phyloP scores from a whole-genome alignment of 2,797 vertebrate species.

The Holocentrus rufus region DNA sequence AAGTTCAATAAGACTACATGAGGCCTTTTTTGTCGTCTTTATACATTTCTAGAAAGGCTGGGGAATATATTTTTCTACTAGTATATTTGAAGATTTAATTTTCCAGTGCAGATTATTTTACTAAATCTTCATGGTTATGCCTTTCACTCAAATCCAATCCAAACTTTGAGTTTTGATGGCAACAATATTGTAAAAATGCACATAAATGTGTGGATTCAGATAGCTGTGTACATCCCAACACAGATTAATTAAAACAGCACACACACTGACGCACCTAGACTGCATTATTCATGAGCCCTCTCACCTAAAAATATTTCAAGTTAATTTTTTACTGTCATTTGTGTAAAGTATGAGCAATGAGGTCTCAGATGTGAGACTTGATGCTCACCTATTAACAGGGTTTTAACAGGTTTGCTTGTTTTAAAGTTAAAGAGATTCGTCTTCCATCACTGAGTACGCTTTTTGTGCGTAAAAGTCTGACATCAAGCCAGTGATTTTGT shows the following conservation, averaged over 20 bases:
- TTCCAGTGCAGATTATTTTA: neutral
- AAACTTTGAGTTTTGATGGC: neutral
- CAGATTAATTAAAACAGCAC: neutral
- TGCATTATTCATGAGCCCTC: neutral
- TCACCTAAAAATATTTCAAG: slow-evolving; percentile 10
- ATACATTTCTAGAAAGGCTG: neutral
- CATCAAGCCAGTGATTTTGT: neutral
- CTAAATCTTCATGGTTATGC: neutral
- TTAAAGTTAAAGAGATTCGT: slow-evolving; percentile 1
- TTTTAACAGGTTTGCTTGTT: neutral
- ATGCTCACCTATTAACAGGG: slow-evolving; percentile 53
- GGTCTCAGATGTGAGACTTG: neutral
- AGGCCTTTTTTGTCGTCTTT: no score
- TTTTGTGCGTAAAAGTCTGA: neutral
- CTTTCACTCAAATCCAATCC: neutral
- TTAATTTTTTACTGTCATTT: slow-evolving; percentile 46
- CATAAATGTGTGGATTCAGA: no score
- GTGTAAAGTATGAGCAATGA: neutral
- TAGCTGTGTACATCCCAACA: no score
- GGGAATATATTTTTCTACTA: neutral
- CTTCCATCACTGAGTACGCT: neutral
- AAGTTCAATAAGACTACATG: no score
- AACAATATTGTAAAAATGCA: neutral
- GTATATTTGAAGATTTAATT: neutral
- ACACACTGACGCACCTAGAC: neutral